These are phyloP conservation scores for Biston betularia DNA, from an alignment of 2,888 invertebrate genomes.

Conservation along the genomic window DNA sequence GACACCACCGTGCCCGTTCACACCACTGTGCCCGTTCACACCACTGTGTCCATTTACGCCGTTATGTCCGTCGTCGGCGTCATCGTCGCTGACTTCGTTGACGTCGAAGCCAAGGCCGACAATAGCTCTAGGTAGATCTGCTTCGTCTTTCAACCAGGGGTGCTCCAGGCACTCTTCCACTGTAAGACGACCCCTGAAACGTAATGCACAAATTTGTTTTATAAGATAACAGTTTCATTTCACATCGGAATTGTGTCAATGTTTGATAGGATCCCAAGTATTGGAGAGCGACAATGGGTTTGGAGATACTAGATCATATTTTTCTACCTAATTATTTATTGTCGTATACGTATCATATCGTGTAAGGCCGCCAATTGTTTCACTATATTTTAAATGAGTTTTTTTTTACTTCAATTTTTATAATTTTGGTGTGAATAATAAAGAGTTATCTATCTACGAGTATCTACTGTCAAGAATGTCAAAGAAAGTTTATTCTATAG, in stretches of 20 bases:
- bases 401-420: no score
- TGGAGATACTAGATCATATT: no score
- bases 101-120: constrained; percentile 75
- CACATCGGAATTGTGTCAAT: neutral
- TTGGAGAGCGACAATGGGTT: no score
- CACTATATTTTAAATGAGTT: no score
- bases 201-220: constrained; percentile 3
- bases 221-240: neutral
- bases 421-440: no score
- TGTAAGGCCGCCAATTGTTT: no score
- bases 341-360: no score
- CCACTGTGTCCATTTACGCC: constrained; percentile 54
- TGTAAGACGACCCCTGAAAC: constrained; percentile 93
- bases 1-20: constrained; percentile 58
- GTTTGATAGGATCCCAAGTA: no score
- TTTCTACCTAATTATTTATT: no score
- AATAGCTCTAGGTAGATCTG: constrained; percentile 82
- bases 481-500: no score
- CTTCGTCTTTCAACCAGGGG: constrained; percentile 92
- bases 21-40: constrained; percentile 51
- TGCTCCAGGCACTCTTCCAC: constrained; percentile 96
- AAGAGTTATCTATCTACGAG: no score
- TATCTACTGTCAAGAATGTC: no score
- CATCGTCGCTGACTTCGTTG: constrained; percentile 55
- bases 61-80: constrained; percentile 52